Evolutionary conservation across 2,797 vertebrate genomes (phyloP).

Genomic region (Sphenodon punctatus): DNA sequence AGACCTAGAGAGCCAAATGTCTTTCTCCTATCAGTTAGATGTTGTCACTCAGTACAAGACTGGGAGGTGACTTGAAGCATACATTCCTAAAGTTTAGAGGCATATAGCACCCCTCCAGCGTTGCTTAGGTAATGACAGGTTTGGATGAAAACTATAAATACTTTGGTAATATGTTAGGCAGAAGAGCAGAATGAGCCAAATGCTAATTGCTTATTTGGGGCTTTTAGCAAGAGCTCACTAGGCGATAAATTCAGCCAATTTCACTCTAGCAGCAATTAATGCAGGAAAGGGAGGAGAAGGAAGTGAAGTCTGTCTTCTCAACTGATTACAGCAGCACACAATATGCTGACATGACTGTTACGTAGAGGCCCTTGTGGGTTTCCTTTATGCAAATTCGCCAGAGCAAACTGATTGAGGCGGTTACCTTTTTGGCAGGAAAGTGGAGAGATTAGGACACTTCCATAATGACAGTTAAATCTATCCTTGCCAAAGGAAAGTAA

Average conservation of each 20-base stretch:
- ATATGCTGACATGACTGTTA: constrained; percentile 22
- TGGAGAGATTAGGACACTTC: neutral
- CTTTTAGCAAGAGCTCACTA: constrained; percentile 22
- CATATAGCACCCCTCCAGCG: neutral
- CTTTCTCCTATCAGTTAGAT: neutral
- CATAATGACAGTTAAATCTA: neutral
- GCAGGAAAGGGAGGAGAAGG: constrained; percentile 43
- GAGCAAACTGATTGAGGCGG: neutral
- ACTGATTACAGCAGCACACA: neutral
- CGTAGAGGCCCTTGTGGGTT: constrained; percentile 2
- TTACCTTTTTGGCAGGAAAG: neutral
- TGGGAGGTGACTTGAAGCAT: neutral
- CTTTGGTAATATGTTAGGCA: constrained; percentile 53
- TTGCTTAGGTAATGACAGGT: neutral
- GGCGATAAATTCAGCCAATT: constrained; percentile 44
- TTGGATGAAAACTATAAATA: constrained; percentile 51
- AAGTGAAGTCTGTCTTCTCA: neutral
- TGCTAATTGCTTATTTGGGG: constrained; percentile 43
- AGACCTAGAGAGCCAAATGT: neutral
- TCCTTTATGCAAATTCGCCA: constrained; percentile 18
- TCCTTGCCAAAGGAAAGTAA: neutral
- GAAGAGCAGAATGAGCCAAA: constrained; percentile 39
- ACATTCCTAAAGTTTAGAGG: constrained; percentile 35
- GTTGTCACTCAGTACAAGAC: too few species aligned
- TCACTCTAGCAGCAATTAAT: constrained; percentile 28